These are phyloP conservation scores for Acanthurus lineatus DNA, from an alignment of 2,797 vertebrate species.

Conservation along the genomic window DNA sequence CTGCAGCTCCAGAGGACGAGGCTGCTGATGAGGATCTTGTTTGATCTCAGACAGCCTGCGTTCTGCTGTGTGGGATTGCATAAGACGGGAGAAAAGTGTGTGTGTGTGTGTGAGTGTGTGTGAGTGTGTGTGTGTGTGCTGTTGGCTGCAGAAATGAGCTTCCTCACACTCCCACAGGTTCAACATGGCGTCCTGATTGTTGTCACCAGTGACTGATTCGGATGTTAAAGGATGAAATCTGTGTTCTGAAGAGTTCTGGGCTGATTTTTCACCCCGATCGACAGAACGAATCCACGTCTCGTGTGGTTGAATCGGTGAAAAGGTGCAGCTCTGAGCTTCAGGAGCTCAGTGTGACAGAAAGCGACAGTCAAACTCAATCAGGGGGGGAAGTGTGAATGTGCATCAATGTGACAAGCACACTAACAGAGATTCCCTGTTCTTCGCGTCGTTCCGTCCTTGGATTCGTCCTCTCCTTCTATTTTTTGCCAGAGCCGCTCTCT, in stretches of 20 bases:
- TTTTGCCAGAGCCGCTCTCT: background rate
- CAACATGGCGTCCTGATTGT: background rate
- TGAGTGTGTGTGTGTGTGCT: background rate
- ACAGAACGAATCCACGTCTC: too few relatives aligned
- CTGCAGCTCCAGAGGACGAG: conserved; percentile 28
- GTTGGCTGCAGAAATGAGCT: background rate
- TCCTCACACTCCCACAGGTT: conserved; percentile 9
- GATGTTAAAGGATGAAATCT: background rate
- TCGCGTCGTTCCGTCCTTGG: conserved; percentile 46
- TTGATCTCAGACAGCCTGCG: conserved; percentile 41
- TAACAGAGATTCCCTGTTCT: conserved; percentile 2
- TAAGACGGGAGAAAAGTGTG: conserved; percentile 13
- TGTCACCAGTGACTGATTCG: background rate
- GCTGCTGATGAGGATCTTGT: conserved; percentile 37
- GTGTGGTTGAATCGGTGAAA: background rate
- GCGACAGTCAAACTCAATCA: conserved; percentile 33
- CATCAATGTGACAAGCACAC: conserved; percentile 16
- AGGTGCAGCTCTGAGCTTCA: conserved; percentile 20
- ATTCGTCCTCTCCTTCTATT: conserved; percentile 30
- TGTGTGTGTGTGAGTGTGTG: background rate
- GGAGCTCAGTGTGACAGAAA: conserved; percentile 23
- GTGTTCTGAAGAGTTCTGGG: background rate
- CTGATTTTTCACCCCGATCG: too few relatives aligned
- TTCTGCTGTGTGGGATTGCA: conserved; percentile 43
- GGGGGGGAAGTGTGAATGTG: conserved; percentile 38